phyloP scores from a whole-genome alignment of 2,888 invertebrate species.

The Lasioglossum leucozonium region DNA sequence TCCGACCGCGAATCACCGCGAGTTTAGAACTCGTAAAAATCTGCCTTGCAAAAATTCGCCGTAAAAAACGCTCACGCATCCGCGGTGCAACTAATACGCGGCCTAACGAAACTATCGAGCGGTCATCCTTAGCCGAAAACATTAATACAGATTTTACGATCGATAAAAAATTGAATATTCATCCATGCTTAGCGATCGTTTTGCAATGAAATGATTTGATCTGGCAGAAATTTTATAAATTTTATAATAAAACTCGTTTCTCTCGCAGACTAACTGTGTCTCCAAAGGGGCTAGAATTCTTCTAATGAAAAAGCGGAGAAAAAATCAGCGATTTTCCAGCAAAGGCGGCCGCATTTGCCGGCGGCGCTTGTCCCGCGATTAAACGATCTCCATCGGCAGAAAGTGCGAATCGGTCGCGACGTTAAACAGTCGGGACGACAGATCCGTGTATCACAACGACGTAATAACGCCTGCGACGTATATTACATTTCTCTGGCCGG shows the following conservation, averaged over 20 bases:
- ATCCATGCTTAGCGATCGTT: background rate
- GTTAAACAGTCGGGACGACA: slow-evolving; percentile 30
- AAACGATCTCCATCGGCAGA: slow-evolving; percentile 20
- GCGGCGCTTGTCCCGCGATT: slow-evolving; percentile 40
- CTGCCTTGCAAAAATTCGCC: background rate
- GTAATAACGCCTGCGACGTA: slow-evolving; percentile 33
- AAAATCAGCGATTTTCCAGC: slow-evolving; percentile 35
- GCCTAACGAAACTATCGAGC: background rate
- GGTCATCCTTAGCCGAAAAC: background rate
- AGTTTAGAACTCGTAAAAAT: background rate
- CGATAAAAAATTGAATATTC: too few species aligned
- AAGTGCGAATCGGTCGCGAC: background rate
- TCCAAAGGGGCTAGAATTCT: background rate
- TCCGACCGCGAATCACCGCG: background rate
- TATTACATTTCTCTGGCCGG: slow-evolving; percentile 23
- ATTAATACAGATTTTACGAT: too few species aligned
- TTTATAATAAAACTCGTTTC: too few species aligned
- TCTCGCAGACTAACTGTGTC: too few species aligned
- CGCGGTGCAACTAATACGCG: background rate
- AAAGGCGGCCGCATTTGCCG: slow-evolving; percentile 37
- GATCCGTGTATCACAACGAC: slow-evolving; percentile 23
- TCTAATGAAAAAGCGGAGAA: background rate
- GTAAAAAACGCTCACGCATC: background rate
- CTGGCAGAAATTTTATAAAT: too few species aligned
- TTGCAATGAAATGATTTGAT: background rate